These are phyloP conservation scores for Paramuricea clavata DNA, from an alignment of 92 coral and sea anemone genomes.

Conservation along the genomic window DNA sequence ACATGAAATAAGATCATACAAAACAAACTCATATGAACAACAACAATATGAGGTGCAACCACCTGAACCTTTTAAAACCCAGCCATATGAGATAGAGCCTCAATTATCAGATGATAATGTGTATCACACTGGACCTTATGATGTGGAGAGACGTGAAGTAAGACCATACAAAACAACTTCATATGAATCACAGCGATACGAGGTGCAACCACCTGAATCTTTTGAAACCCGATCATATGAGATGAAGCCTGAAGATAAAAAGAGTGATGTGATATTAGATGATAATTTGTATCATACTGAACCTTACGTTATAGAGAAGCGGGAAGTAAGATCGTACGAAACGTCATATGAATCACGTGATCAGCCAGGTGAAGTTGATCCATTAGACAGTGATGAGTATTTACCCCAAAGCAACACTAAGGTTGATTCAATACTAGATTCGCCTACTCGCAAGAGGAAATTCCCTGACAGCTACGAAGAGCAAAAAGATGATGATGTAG, in stretches of 20 bases:
- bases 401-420: not conserved
- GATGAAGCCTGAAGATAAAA: not conserved
- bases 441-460: not conserved
- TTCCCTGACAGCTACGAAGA: conserved; percentile 5
- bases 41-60: not conserved
- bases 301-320: not conserved
- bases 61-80: not conserved
- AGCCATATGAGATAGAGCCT: not conserved
- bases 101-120: not conserved
- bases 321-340: not conserved
- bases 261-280: not conserved
- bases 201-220: not conserved
- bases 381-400: not conserved
- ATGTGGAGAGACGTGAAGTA: not conserved
- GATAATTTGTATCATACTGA: not conserved
- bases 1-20: not conserved
- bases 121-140: not conserved
- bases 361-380: not conserved
- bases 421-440: not conserved
- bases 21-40: not conserved
- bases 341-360: not conserved
- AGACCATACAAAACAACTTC: not conserved
- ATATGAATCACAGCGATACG: not conserved
- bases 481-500: not conserved
- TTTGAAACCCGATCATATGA: not conserved